Percentiles rank a stretch among this genome's conserved stretches.
These are phyloP conservation scores for Eledona agricola DNA, from an alignment of 2,888 invertebrate genomes.

Conservation along the genomic window DNA sequence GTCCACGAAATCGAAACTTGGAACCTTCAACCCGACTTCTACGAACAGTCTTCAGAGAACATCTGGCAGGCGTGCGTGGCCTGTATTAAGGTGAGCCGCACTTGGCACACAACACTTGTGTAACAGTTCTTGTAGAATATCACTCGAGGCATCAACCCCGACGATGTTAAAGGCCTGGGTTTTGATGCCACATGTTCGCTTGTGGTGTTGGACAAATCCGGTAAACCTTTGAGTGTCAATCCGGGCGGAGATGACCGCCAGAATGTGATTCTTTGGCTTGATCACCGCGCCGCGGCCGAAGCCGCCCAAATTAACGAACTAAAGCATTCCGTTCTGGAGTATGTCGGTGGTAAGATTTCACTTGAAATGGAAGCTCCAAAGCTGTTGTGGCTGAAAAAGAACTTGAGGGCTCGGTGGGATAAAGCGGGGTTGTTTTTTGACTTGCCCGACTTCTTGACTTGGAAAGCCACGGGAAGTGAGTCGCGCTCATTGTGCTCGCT, in stretches of 20 bases:
- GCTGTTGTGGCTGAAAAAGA: conserved; percentile 88
- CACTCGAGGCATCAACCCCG: conserved; percentile 64
- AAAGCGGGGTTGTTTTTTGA: conserved; percentile 84
- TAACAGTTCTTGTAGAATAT: conserved; percentile 66
- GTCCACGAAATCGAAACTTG: conserved; percentile 77
- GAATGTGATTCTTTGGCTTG: conserved; percentile 93
- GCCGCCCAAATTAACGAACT: conserved; percentile 81
- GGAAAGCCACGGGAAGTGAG: conserved; percentile 84
- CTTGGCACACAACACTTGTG: not conserved
- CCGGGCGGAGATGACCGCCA: conserved; percentile 75
- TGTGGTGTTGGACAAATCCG: conserved; percentile 78
- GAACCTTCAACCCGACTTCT: conserved; percentile 79
- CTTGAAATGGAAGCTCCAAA: conserved; percentile 98
- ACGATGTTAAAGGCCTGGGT: conserved; percentile 82
- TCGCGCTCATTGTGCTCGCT: conserved; percentile 88
- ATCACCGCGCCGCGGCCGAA: conserved; percentile 85
- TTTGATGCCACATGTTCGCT: conserved; percentile 97
- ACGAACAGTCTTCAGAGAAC: conserved; percentile 90
- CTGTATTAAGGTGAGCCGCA: conserved; percentile 76
- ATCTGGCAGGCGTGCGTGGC: conserved; percentile 82
- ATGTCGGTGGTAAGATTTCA: conserved; percentile 91
- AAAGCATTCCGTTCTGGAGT: conserved; percentile 78
- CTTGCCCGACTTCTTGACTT: conserved; percentile 92
- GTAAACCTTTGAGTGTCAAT: conserved; percentile 76
- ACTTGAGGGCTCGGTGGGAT: conserved; percentile 72